phyloP scores from a whole-genome alignment of 2,113 vertebrate species.

The Daboia siamensis region DNA sequence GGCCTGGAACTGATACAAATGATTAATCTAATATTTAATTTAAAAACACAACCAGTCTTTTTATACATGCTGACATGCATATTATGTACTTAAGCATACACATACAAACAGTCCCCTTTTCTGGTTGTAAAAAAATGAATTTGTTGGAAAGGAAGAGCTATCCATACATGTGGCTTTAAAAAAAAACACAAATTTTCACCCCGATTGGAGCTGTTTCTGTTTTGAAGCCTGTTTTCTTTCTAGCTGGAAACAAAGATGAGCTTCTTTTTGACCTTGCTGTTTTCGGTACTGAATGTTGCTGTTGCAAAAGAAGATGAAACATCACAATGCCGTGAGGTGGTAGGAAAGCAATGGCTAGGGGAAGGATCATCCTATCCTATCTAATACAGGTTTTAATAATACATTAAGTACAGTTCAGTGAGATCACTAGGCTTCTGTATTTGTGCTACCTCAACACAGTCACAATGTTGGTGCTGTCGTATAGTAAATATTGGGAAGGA shows the following conservation, averaged over 20 bases:
- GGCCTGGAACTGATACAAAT: constrained; percentile 73
- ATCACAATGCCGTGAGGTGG: not conserved
- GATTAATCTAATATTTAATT: constrained; percentile 79
- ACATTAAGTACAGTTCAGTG: not conserved
- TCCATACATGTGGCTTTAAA: not conserved
- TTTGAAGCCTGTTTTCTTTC: not conserved
- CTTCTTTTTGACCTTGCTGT: not conserved
- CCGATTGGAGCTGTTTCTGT: not conserved
- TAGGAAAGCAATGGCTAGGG: not conserved
- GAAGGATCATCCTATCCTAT: not conserved
- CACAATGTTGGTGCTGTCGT: not conserved
- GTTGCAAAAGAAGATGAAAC: not conserved
- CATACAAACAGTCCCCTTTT: not conserved
- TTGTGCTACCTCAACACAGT: not conserved
- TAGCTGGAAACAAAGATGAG: not conserved
- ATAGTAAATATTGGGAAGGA: not conserved
- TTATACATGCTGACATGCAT: not conserved
- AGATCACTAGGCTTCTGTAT: not conserved
- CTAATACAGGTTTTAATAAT: not conserved
- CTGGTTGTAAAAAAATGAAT: not conserved
- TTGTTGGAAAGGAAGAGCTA: not conserved
- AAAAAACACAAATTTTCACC: not conserved
- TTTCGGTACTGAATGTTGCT: not conserved
- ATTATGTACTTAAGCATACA: not conserved
- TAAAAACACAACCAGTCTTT: constrained; percentile 55